phyloP scores from a whole-genome alignment of 2,113 vertebrate genomes.

The Spea bombifrons region DNA sequence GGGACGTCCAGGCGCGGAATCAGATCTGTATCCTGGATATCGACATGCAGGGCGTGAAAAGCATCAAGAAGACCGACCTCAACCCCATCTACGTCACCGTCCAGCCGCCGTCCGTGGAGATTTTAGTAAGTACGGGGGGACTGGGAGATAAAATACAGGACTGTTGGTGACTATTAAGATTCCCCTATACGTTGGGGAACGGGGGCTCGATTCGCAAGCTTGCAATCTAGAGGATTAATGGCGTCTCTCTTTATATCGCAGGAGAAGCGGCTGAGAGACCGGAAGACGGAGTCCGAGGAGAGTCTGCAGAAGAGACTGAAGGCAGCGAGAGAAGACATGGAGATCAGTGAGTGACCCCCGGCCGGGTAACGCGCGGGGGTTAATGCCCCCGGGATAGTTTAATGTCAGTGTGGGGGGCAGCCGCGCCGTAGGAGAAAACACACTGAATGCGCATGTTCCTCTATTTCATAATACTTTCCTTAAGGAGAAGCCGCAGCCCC shows the following conservation, averaged over 20 bases:
- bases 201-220: too few relatives aligned
- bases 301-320: slow-evolving; percentile 79
- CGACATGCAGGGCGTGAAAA: slow-evolving; percentile 93
- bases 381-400: too few relatives aligned
- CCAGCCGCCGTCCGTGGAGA: slow-evolving; percentile 80
- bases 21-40: slow-evolving; percentile 93
- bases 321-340: slow-evolving; percentile 75
- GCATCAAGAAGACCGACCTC: slow-evolving; percentile 86
- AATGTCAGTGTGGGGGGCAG: too few relatives aligned
- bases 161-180: too few relatives aligned
- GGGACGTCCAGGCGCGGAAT: slow-evolving; percentile 85
- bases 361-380: too few relatives aligned
- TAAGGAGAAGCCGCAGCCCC: too few relatives aligned
- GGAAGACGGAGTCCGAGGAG: slow-evolving; percentile 88
- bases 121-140: slow-evolving; percentile 71
- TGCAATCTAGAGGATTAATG: background rate
- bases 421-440: too few relatives aligned
- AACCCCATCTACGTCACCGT: slow-evolving; percentile 87
- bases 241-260: slow-evolving; percentile 48
- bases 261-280: slow-evolving; percentile 83
- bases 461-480: too few relatives aligned
- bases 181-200: too few relatives aligned
- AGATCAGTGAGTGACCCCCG: slow-evolving; percentile 79
- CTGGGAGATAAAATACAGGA: background rate
- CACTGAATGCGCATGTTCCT: too few relatives aligned